Base-by-base conservation (phyloP, 2,113 vertebrate genomes). In the Hydrochoerus hydrochaeris region DNA sequence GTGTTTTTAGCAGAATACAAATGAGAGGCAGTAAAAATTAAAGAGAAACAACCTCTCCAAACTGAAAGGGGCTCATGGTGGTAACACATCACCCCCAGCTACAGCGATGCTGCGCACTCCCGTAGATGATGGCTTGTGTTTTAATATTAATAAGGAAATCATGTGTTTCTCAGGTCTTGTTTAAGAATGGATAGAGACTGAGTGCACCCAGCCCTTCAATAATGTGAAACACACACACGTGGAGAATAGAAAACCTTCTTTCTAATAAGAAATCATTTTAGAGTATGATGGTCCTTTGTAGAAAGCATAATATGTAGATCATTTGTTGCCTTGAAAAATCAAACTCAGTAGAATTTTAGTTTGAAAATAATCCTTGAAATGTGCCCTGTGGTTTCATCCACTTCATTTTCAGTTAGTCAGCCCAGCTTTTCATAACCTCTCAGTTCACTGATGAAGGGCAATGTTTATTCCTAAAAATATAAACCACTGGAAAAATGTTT, bases 171-270 rank as follows among this genome's bases (percentile, higher is more conserved):
- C 30, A 19, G 57, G 60, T 88, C 49, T 88, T 92, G 84, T 41
- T 92, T 85, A 87, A 96, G 95, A 58, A 85, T 78, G 60, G 35
- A 65, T 35, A 73, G 93, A 90, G 95, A 95, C 83, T 30, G 0
- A n/a, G 35, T 5, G 3, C 71, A 86, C 8, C 7, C 52, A 86
- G 71, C 81, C 28, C 78, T 91, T 91, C 90, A 88, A 60, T 91
- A 93, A 58, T 16, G 54, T 20, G 80, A 82, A 96, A 67, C 19
- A 32, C 41, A 96, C 44, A 83, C 78, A 67, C 46, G 20, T 46
- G 32, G 60, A 91, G 35, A 58, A 57, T 30, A 4, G 32, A 65
- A 95, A 41, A 14, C 0, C 16, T 73, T 94, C 90, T 60, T 84
- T 77, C 60, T 63, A 11, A 58, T 35, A 85, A 57, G n/a, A 85